Percentiles rank a stretch among this genome's conserved stretches.
Conservation (phyloP, 2,113 vertebrate genomes). For the Scomber scombrus region DNA sequence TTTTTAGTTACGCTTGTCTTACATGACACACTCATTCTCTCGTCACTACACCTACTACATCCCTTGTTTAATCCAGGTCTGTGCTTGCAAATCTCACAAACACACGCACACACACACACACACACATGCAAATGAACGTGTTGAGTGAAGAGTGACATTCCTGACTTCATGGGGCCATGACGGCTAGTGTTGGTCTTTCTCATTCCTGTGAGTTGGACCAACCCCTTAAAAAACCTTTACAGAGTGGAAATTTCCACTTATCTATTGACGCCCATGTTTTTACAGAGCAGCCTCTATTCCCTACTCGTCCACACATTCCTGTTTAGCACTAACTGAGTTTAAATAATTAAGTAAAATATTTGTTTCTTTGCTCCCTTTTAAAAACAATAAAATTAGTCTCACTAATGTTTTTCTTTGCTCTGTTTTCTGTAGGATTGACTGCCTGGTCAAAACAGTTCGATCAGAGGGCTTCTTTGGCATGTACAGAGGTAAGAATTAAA, state of each 20-base stretch:
- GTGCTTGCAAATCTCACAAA: slow-evolving; percentile 18
- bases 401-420: neutral
- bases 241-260: slow-evolving; percentile 18
- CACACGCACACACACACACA: too few species aligned
- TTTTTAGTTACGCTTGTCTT: neutral
- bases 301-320: too few species aligned
- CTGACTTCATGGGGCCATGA: neutral
- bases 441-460: slow-evolving; percentile 88
- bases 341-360: neutral
- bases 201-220: slow-evolving; percentile 3
- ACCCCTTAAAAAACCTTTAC: neutral
- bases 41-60: neutral
- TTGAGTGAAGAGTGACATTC: neutral
- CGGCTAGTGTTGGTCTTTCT: neutral
- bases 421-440: slow-evolving; percentile 85
- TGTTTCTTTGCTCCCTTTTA: neutral
- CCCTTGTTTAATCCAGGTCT: slow-evolving; percentile 6
- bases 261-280: neutral
- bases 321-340: neutral
- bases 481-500: slow-evolving; percentile 88
- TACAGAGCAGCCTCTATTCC: neutral
- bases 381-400: too few species aligned
- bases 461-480: slow-evolving; percentile 91
- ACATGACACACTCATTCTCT: neutral
- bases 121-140: neutral